phyloP scores from a whole-genome alignment of 2,113 vertebrate genomes.

The Tringa solitaria region DNA sequence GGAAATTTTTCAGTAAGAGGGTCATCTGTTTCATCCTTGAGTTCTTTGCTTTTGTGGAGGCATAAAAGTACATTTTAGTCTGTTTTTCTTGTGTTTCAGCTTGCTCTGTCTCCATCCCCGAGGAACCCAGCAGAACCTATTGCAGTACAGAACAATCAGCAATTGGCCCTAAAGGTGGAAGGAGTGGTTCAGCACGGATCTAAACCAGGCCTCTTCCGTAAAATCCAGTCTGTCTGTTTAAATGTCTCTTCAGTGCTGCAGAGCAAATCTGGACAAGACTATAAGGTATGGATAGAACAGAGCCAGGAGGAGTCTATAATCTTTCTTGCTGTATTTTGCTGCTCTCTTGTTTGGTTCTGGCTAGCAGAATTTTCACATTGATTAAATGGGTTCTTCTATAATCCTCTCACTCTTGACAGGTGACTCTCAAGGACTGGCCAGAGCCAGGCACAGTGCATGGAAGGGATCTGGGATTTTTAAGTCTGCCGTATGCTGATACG shows the following conservation, averaged over 20 bases:
- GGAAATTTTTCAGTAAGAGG: not conserved
- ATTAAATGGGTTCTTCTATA: not conserved
- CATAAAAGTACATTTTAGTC: not conserved
- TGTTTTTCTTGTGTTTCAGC: constrained; percentile 70
- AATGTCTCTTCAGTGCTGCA: constrained; percentile 91
- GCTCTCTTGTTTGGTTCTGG: not conserved
- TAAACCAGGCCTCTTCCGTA: constrained; percentile 93
- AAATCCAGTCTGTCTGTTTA: constrained; percentile 93
- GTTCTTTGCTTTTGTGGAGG: not conserved
- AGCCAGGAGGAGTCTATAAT: not conserved
- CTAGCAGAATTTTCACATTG: not conserved
- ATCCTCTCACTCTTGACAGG: not conserved
- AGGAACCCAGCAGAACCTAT: constrained; percentile 92
- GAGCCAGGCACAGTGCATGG: not conserved
- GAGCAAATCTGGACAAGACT: constrained; percentile 90
- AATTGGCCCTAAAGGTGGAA: constrained; percentile 93
- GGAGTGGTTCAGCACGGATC: constrained; percentile 96
- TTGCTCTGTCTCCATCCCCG: constrained; percentile 92
- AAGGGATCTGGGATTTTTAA: not conserved
- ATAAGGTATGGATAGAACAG: constrained; percentile 76
- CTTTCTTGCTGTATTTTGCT: not conserved
- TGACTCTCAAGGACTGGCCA: not conserved
- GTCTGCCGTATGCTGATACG: not conserved
- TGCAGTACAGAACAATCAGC: constrained; percentile 92
- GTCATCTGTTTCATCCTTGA: not conserved